Percentiles rank a stretch among this genome's conserved stretches.
phyloP scores from a whole-genome alignment of 2,888 invertebrate species.

The Odontothrips loti region DNA sequence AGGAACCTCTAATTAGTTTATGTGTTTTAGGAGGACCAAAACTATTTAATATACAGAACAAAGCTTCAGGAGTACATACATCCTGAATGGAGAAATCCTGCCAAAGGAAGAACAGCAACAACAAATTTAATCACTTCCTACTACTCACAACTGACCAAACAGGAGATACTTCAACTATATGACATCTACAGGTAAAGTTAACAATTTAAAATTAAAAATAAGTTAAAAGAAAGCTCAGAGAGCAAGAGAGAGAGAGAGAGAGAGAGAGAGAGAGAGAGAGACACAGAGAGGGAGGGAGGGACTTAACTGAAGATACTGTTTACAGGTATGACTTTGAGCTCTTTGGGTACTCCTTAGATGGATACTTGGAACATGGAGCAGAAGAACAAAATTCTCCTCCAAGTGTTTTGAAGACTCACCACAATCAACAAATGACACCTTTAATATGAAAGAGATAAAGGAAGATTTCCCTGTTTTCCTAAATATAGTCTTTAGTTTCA shows the following conservation, averaged over 20 bases:
- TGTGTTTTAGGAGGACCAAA: constrained; percentile 66
- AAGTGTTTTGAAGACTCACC: neutral
- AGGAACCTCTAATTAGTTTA: neutral
- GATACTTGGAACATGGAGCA: constrained; percentile 54
- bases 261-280: no score
- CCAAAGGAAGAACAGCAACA: constrained; percentile 65
- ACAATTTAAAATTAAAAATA: constrained; percentile 30
- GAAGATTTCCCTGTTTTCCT: neutral
- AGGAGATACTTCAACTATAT: constrained; percentile 71
- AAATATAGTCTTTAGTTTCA: no score
- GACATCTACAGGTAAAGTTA: constrained; percentile 66
- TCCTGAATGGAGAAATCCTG: constrained; percentile 79
- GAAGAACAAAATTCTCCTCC: neutral
- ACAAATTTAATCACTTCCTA: constrained; percentile 67
- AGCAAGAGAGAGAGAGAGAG: constrained; percentile 28
- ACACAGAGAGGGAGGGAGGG: no score
- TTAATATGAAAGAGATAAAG: neutral
- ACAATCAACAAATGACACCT: neutral
- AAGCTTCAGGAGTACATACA: constrained; percentile 69
- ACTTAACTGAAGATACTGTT: constrained; percentile 41
- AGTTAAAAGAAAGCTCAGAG: constrained; percentile 27
- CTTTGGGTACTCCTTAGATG: constrained; percentile 76
- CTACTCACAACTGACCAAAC: constrained; percentile 68
- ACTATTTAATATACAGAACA: constrained; percentile 72
- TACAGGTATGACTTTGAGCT: constrained; percentile 79